A percentile compares a stretch with the other conserved stretches of the same genome.
phyloP scores from a whole-genome alignment of 92 coral and sea anemone species.

The Bergia puertoricense region DNA sequence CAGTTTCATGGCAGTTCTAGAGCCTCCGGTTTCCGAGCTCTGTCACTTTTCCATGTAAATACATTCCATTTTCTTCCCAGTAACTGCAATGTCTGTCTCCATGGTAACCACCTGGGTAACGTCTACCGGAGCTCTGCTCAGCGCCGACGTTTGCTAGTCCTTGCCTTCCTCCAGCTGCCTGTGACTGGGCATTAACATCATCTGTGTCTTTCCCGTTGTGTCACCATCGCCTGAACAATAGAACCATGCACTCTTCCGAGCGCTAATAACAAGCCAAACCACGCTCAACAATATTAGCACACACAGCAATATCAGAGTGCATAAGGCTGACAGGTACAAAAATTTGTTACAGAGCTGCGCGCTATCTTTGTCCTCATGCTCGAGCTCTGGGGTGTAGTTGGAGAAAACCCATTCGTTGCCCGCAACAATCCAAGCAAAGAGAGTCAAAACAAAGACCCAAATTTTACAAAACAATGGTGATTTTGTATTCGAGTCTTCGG shows the following conservation, averaged over 20 bases:
- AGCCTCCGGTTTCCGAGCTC: too few relatives aligned
- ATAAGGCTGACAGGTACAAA: background rate
- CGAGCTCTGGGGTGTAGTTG: background rate
- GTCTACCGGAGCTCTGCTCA: too few relatives aligned
- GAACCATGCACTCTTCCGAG: background rate
- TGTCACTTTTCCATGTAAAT: too few relatives aligned
- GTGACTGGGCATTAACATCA: too few relatives aligned
- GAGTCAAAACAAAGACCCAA: background rate
- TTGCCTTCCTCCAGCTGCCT: too few relatives aligned
- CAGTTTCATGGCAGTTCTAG: too few relatives aligned
- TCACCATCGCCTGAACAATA: background rate
- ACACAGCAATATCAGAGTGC: background rate
- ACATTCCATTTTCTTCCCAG: too few relatives aligned
- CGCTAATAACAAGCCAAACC: background rate
- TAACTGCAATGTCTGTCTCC: background rate
- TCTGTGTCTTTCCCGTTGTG: too few relatives aligned
- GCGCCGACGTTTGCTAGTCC: too few relatives aligned
- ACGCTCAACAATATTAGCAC: background rate
- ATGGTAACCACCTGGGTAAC: background rate
- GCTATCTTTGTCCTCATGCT: background rate
- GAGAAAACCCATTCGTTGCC: background rate
- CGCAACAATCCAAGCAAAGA: slow-evolving; percentile 5
- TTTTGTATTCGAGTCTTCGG: background rate
- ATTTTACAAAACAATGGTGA: background rate
- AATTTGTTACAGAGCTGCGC: background rate